These are phyloP conservation scores for Noctua janthina DNA, from an alignment of 2,888 invertebrate species.

Conservation along the genomic window DNA sequence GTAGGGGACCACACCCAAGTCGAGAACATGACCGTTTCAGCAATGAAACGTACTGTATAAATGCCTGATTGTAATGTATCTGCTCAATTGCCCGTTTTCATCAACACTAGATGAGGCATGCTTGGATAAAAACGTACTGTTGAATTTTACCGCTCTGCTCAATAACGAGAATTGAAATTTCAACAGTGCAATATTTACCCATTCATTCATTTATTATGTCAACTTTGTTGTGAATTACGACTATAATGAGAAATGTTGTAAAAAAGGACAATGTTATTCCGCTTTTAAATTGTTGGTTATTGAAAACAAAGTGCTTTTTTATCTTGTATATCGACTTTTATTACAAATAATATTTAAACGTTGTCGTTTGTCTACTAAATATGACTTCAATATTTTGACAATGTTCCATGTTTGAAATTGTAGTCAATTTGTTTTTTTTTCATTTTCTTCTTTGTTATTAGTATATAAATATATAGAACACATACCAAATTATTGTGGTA, in stretches of 20 bases:
- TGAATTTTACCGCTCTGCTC: not conserved
- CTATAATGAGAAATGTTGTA: not conserved
- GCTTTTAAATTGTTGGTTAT: not conserved
- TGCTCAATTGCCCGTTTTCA: not conserved
- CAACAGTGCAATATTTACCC: not conserved
- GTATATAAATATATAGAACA: not conserved
- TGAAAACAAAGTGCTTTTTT: not conserved
- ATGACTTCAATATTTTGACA: not conserved
- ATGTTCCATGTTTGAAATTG: too few relatives aligned
- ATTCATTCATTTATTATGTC: not conserved
- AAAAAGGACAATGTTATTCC: not conserved
- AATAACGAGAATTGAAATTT: not conserved
- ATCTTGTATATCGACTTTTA: not conserved
- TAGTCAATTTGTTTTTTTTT: not conserved
- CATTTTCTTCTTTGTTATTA: not conserved
- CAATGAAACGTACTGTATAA: constrained; percentile 71
- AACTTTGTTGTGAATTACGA: not conserved
- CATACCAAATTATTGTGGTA: not conserved
- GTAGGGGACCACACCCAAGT: constrained; percentile 62
- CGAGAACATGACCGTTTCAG: constrained; percentile 63
- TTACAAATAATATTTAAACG: not conserved
- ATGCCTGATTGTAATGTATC: constrained; percentile 3
- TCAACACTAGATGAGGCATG: not conserved
- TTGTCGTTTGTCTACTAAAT: not conserved
- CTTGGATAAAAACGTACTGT: not conserved